These are phyloP conservation scores for Glaucopsyche alexis DNA, from an alignment of 2,888 invertebrate genomes.

Conservation along the genomic window DNA sequence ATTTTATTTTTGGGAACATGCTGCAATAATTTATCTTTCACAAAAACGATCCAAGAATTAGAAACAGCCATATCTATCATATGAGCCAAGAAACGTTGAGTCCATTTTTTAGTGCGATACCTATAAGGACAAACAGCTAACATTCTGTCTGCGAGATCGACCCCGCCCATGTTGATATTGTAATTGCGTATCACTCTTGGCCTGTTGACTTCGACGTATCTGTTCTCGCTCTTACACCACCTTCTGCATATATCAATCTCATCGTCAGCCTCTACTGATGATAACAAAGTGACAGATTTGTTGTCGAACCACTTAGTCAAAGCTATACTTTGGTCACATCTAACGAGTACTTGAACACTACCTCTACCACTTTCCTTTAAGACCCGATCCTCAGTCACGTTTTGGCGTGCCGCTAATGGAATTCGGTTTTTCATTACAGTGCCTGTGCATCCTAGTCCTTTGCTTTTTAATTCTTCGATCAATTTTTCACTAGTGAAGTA, in stretches of 20 bases:
- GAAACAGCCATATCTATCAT: conserved; percentile 36
- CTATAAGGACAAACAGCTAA: conserved; percentile 28
- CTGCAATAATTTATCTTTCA: conserved; percentile 19
- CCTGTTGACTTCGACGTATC: conserved; percentile 30
- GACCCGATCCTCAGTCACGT: conserved; percentile 2
- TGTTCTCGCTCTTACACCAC: conserved; percentile 31
- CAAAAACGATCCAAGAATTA: conserved; percentile 35
- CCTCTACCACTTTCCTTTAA: conserved; percentile 33
- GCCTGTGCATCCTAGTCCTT: conserved; percentile 30
- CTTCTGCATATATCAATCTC: conserved; percentile 32
- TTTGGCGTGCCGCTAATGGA: neutral
- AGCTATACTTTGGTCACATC: conserved; percentile 30
- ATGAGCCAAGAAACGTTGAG: conserved; percentile 34
- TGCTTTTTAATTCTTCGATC: too few relatives aligned
- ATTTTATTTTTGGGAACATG: neutral
- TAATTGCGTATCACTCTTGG: conserved; percentile 32
- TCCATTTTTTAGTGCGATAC: conserved; percentile 37
- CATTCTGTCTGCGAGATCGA: conserved; percentile 35
- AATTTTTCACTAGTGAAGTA: conserved; percentile 30
- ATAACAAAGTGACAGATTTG: conserved; percentile 35
- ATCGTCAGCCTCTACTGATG: conserved; percentile 28
- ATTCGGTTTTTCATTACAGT: conserved; percentile 31
- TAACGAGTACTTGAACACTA: conserved; percentile 30
- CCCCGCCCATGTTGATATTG: conserved; percentile 28
- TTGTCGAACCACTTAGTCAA: conserved; percentile 38